Percentiles rank a stretch among this genome's conserved stretches.
phyloP scores from a whole-genome alignment of 2,888 invertebrate genomes.

The Clivina fossor region DNA sequence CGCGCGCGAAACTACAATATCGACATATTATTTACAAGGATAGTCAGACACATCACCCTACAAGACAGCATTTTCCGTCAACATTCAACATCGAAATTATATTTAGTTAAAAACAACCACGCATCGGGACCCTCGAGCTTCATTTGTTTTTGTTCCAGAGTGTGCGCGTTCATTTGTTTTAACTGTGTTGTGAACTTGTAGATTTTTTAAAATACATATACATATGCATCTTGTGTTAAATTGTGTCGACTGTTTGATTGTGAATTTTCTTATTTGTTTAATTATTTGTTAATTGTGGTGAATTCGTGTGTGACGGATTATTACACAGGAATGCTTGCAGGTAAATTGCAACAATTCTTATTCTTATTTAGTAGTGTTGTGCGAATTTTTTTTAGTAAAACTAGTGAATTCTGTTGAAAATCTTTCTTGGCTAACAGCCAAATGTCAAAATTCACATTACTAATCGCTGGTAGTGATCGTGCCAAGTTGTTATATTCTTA shows the following conservation, averaged over 20 bases:
- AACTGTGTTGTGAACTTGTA: constrained; percentile 18
- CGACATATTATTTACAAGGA: too few relatives aligned
- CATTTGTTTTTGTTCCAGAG: background rate
- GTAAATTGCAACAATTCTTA: constrained; percentile 16
- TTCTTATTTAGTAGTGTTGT: background rate
- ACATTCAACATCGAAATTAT: too few relatives aligned
- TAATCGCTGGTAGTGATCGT: too few relatives aligned
- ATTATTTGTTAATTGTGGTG: constrained; percentile 24
- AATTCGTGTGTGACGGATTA: constrained; percentile 28
- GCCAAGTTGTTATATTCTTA: too few relatives aligned
- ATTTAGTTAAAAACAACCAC: too few relatives aligned
- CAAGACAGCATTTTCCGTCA: too few relatives aligned
- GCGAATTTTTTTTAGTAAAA: background rate
- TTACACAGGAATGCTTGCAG: constrained; percentile 33
- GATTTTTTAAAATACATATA: constrained; percentile 15
- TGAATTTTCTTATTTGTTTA: constrained; percentile 21
- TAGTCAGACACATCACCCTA: too few relatives aligned
- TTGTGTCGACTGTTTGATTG: constrained; percentile 28
- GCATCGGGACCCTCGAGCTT: too few relatives aligned
- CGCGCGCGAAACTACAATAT: too few relatives aligned
- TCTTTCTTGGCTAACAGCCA: background rate
- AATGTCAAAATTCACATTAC: background rate
- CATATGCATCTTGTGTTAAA: constrained; percentile 25
- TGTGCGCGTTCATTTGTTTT: background rate
- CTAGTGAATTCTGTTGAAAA: too few relatives aligned